Base-by-base conservation (phyloP, 2,797 vertebrate genomes). In the Mormyrops boulengeri region DNA sequence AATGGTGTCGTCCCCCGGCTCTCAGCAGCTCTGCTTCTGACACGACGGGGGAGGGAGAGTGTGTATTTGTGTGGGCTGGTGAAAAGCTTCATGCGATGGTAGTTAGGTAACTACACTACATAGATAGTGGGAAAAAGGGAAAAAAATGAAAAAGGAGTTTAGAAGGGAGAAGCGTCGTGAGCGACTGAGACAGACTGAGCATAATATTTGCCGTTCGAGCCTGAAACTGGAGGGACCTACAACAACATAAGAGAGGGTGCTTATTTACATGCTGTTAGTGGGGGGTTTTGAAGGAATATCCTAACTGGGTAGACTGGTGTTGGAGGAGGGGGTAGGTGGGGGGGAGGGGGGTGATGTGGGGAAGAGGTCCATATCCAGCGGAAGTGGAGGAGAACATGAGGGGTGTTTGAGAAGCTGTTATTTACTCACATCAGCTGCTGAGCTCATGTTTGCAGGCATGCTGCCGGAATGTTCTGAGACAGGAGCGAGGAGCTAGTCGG, bases 71-170 rank as follows among this genome's bases (percentile, higher is more conserved):
- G 93, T 93, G 93, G 93, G 93, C 90, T 93, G 92, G 90, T 44
- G 88, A 93, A 69, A 89, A 90, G 93, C 91, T 93, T 92, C 91
- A 91, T 89, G 91, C 91, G 89, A 91, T 86, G 90, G 91, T 92
- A 92, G 93, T 93, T 93, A 93, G 91, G 92, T 93, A 93, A 93
- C 92, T 92, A 89, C 89, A 92, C 90, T 89, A 91, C 90, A 91
- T 88, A 90, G 88, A 88, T 73, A 80, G 66, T 88, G 88, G 88
- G 90, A 77, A 77, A 69, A 77, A 84, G 44, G 87, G 73, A 88
- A 89, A 88, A 66, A 87, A 90, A 91, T 89, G 60, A 62, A 88
- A 88, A 89, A 89, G 88, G 87, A 88, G 87, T 90, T 91, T 62
- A 82, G 41, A 66, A 89, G 85, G 14, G 57, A 92, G 87, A 91